Evolutionary conservation across 2,113 vertebrate genomes (phyloP), one percentile per base, ranked within the genome.

Genomic region (Kryptolebias marmoratus): DNA sequence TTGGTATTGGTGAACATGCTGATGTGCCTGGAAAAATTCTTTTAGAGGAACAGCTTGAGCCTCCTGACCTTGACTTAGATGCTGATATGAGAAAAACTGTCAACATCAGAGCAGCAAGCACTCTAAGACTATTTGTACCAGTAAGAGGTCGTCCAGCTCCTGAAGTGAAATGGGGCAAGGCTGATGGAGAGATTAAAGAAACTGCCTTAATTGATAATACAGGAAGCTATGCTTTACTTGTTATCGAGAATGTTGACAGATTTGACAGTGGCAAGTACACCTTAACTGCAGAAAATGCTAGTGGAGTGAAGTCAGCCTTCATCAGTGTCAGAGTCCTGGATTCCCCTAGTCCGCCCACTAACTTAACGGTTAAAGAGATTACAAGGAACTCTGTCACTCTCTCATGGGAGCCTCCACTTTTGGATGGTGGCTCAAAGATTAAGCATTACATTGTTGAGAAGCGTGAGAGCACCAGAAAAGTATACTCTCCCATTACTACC

Each of bases 381-480:
- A 98, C 96, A 61, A 99, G 97, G 79, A 95, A 95, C 69, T 97
- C 95, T 16, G 94, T 98, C 52, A 96, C 95, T 16, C 94, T 99
- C 58, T 95, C 96, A 30, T 99, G 98, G 98, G 98, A 99, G 67
- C 95, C 97, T 79, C 98, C 98, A 87, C 80, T 95, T 73, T 82
- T 99, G 73, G 98, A 99, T 60, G 97, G 98, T 52, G 98, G 98
- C 52, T 94, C 96, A 81, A 99, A 98, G 90, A 96, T 99, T 27
- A 99, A 98, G 89, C 96, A 98, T 71, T 99, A 97, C 62, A 94
- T 98, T 72, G 94, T 99, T 90, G 98, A 99, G 87, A 99, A 99
- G 80, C 95, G 97, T 68, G 98, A 99, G 89, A 96, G 95, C 86
- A 99, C 97, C 78, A 95, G 97, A 85, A 99, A 98, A 73, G 95